These are phyloP conservation scores for Diachrysia chrysitis DNA, from an alignment of 2,888 invertebrate species.

Conservation along the genomic window DNA sequence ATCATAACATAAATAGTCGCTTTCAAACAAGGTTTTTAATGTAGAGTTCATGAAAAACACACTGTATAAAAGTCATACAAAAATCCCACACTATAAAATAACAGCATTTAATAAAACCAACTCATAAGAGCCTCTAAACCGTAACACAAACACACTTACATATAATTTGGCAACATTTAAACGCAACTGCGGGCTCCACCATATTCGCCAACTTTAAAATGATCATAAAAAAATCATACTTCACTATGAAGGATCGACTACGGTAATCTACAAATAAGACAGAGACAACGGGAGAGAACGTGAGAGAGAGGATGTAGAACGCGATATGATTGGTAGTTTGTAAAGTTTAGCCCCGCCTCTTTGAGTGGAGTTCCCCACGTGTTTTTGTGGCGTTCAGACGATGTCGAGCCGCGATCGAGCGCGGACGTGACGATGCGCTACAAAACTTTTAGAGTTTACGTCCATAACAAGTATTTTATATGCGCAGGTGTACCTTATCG, in stretches of 20 bases:
- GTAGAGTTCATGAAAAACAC: not conserved
- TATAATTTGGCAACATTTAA: constrained; percentile 72
- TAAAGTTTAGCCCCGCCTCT: constrained; percentile 67
- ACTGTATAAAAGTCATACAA: constrained; percentile 15
- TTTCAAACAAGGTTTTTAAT: not conserved
- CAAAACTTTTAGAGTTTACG: constrained; percentile 75
- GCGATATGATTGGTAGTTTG: constrained; percentile 63
- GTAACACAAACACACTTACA: constrained; percentile 60
- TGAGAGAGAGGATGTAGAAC: constrained; percentile 38
- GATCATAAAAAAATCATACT: constrained; percentile 81
- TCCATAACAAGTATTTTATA: constrained; percentile 50
- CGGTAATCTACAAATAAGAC: constrained; percentile 75
- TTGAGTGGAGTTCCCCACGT: constrained; percentile 70
- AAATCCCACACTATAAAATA: constrained; percentile 28
- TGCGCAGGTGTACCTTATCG: constrained; percentile 47
- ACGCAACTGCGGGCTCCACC: constrained; percentile 61
- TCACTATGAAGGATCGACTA: constrained; percentile 82
- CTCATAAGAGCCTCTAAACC: constrained; percentile 51
- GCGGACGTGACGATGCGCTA: constrained; percentile 65
- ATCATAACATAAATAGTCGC: not conserved
- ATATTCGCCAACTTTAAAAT: constrained; percentile 76
- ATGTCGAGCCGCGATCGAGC: constrained; percentile 63
- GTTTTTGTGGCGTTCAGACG: constrained; percentile 81
- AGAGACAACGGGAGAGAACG: constrained; percentile 55
- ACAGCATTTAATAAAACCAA: constrained; percentile 50